Conservation (phyloP, 2,888 invertebrate genomes). For the Troides aeacus region DNA sequence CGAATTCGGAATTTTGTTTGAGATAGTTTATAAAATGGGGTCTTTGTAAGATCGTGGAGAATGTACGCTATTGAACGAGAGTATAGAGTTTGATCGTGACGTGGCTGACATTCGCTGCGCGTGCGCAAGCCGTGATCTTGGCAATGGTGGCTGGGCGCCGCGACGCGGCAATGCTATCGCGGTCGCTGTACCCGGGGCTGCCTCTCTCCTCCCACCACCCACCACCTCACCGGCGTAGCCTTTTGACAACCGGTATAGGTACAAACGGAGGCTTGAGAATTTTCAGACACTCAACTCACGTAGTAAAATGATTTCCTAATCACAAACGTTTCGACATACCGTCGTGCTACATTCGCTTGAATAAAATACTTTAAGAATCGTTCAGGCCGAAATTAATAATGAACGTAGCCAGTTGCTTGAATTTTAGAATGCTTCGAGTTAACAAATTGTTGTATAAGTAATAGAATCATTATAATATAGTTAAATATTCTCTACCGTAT, state of each 20-base stretch:
- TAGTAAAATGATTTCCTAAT: conserved; percentile 54
- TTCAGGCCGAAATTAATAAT: not conserved
- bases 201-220: conserved; percentile 42
- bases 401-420: not conserved
- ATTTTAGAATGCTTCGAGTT: not conserved
- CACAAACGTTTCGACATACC: conserved; percentile 25
- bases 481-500: too few species aligned
- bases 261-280: conserved; percentile 64
- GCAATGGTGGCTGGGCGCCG: conserved; percentile 78
- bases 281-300: conserved; percentile 73
- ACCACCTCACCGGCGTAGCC: conserved; percentile 49
- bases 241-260: conserved; percentile 77
- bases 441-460: too few species aligned
- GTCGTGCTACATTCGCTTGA: conserved; percentile 8
- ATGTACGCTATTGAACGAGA: conserved; percentile 37
- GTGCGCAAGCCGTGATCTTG: conserved; percentile 81
- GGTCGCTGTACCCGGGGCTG: conserved; percentile 73
- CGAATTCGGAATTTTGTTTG: not conserved
- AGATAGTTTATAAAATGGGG: not conserved
- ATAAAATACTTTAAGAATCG: conserved; percentile 17
- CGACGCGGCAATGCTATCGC: conserved; percentile 62
- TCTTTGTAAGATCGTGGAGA: conserved; percentile 34
- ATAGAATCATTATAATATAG: too few species aligned
- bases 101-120: conserved; percentile 78
- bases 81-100: conserved; percentile 75